These are phyloP conservation scores for Vireo griseus DNA, from an alignment of 2,797 vertebrate genomes.

Conservation along the genomic window DNA sequence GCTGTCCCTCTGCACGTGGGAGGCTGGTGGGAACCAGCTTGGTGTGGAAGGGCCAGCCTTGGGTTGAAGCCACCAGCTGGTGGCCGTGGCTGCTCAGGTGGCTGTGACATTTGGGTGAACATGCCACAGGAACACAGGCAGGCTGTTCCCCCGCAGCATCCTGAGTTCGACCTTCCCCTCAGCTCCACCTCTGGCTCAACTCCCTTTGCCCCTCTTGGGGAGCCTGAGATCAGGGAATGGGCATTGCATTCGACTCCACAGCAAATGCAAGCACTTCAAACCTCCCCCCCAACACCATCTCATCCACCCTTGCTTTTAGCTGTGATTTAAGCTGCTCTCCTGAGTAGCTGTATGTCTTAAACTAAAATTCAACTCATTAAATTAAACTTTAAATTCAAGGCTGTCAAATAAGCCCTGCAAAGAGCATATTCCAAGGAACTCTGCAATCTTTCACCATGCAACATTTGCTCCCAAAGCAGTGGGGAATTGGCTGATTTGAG, in stretches of 20 bases:
- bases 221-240: neutral
- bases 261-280: neutral
- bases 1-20: accelerated
- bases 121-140: accelerated
- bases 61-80: accelerated
- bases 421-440: neutral
- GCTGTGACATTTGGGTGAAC: accelerated
- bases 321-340: neutral
- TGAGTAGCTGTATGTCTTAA: neutral
- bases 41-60: neutral
- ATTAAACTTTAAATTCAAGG: neutral
- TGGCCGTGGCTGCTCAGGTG: accelerated
- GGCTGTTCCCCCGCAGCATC: accelerated
- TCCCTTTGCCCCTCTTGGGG: no score
- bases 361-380: neutral
- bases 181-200: neutral
- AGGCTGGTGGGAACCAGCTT: neutral
- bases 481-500: neutral
- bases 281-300: accelerated
- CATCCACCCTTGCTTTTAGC: neutral
- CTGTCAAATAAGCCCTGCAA: neutral
- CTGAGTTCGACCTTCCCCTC: neutral
- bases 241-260: neutral
- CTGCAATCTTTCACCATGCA: neutral
- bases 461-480: neutral